Percentiles rank a stretch among this genome's conserved stretches.
Conservation (phyloP, 2,888 invertebrate genomes). For the Oscheius sp. region DNA sequence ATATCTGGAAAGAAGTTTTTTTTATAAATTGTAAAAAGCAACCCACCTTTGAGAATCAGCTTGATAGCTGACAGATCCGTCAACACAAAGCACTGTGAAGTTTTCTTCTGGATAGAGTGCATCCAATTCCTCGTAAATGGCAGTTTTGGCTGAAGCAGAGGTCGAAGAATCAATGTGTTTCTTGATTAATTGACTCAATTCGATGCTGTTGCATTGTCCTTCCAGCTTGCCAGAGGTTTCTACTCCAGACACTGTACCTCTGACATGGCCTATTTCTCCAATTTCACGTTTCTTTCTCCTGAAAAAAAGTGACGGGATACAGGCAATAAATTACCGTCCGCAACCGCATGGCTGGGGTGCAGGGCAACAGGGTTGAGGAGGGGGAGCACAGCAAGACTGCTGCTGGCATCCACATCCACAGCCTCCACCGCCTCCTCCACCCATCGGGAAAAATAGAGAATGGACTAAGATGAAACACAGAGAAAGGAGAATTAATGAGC, state of each 20-base stretch:
- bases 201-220: constrained; percentile 28
- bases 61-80: constrained; percentile 43
- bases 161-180: constrained; percentile 17
- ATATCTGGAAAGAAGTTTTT: background rate
- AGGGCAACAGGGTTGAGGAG: background rate
- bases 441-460: constrained; percentile 10
- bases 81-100: constrained; percentile 44
- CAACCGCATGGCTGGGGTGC: constrained; percentile 26
- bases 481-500: background rate
- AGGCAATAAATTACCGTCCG: background rate
- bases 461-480: background rate
- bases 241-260: constrained; percentile 7
- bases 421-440: constrained; percentile 27
- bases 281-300: constrained; percentile 29
- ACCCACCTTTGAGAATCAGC: constrained; percentile 37
- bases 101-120: constrained; percentile 41
- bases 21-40: background rate
- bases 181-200: constrained; percentile 28
- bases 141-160: constrained; percentile 24
- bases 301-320: background rate
- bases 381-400: background rate
- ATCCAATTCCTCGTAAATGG: constrained; percentile 44
- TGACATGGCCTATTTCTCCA: constrained; percentile 26
- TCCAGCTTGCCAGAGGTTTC: constrained; percentile 1
- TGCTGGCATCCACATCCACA: constrained; percentile 18